phyloP scores from a whole-genome alignment of 2,113 vertebrate genomes.

The Tychaedon coryphoeus region DNA sequence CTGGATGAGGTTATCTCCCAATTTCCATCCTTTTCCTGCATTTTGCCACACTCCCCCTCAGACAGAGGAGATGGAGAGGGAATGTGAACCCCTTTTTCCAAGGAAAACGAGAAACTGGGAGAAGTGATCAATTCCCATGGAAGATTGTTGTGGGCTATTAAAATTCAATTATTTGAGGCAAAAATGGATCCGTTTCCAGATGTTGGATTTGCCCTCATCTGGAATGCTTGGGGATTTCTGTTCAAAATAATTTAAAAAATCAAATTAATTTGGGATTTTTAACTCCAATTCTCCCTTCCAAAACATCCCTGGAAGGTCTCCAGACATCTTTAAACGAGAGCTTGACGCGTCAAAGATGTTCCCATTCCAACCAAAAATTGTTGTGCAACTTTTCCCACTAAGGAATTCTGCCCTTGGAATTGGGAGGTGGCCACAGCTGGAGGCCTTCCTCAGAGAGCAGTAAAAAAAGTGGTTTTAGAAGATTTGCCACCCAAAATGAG shows the following conservation, averaged over 20 bases:
- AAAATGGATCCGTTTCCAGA: accelerated
- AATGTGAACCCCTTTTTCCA: accelerated
- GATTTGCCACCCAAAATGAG: neutral
- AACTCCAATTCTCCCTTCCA: neutral
- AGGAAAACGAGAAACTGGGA: neutral
- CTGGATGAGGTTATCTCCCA: neutral
- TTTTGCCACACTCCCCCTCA: neutral
- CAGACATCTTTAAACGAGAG: neutral
- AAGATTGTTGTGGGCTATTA: neutral
- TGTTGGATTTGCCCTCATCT: neutral
- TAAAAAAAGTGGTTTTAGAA: neutral
- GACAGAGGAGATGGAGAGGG: neutral
- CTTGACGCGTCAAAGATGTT: neutral
- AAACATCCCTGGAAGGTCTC: neutral
- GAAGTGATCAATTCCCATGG: neutral
- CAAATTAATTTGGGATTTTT: neutral
- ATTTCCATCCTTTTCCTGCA: neutral
- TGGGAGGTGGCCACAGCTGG: neutral
- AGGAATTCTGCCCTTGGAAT: neutral
- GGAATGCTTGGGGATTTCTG: neutral
- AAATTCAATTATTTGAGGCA: neutral
- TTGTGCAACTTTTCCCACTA: neutral
- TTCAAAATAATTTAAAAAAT: neutral
- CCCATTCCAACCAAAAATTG: neutral
- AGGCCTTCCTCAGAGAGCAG: neutral